Percentiles rank a stretch among this genome's conserved stretches.
These are phyloP conservation scores for Podarcis siculus DNA, from an alignment of 2,797 vertebrate species.

Conservation along the genomic window DNA sequence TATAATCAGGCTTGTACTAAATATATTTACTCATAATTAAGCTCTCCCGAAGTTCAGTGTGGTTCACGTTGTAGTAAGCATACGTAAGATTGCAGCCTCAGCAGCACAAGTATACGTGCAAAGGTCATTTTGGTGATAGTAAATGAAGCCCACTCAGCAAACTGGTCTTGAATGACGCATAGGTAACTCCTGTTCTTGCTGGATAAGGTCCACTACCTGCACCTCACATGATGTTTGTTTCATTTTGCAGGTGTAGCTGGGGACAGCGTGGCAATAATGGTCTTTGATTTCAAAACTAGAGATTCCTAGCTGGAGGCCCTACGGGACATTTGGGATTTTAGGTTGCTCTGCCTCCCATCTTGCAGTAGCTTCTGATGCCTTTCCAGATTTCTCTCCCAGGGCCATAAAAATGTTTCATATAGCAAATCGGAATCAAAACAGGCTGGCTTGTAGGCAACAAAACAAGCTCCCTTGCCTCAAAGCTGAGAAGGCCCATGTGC, in stretches of 20 bases:
- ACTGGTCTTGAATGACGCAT: not conserved
- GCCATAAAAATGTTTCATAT: too few relatives aligned
- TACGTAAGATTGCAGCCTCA: not conserved
- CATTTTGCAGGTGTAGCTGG: not conserved
- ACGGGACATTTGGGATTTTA: too few relatives aligned
- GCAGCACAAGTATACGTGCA: not conserved
- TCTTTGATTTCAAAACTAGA: not conserved
- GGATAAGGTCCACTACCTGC: too few relatives aligned
- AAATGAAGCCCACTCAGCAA: not conserved
- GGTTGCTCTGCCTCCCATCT: too few relatives aligned
- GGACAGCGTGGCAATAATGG: not conserved
- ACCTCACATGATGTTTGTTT: not conserved
- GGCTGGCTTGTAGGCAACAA: too few relatives aligned
- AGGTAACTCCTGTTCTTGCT: not conserved
- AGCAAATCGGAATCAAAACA: too few relatives aligned
- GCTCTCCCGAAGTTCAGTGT: not conserved
- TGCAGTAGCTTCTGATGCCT: too few relatives aligned
- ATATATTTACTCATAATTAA: not conserved
- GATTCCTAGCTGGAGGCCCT: too few relatives aligned
- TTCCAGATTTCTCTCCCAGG: too few relatives aligned
- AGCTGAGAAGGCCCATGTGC: too few relatives aligned
- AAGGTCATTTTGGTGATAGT: not conserved
- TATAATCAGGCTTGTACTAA: not conserved
- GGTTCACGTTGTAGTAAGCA: not conserved
- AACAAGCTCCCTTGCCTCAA: too few relatives aligned